These are phyloP conservation scores for Zophobas morio DNA, from an alignment of 1,140 invertebrate species.

Conservation along the genomic window DNA sequence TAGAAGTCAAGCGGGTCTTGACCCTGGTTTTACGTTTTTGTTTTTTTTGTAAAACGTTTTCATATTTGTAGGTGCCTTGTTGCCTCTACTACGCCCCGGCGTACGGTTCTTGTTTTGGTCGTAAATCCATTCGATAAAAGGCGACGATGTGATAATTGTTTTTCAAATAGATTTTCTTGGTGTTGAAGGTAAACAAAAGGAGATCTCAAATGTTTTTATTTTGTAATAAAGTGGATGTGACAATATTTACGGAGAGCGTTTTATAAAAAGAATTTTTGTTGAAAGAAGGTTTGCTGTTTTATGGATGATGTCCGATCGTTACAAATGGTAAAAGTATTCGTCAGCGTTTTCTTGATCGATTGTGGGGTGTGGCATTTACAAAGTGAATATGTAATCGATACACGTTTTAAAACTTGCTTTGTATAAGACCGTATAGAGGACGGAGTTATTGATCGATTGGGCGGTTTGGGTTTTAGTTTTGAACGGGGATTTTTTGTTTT, in stretches of 20 bases:
- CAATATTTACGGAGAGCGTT: conserved; percentile 20
- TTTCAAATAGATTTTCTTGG: conserved; percentile 10
- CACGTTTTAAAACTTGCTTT: conserved; percentile 41
- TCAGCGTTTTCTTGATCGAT: conserved; percentile 53
- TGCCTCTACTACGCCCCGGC: no score
- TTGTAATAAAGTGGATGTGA: conserved; percentile 30
- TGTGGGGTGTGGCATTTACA: conserved; percentile 51
- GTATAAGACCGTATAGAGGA: background rate
- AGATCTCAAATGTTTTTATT: conserved; percentile 27
- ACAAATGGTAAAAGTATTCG: conserved; percentile 52
- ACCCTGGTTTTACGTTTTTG: no score
- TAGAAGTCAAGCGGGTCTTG: no score
- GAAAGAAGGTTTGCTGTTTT: conserved; percentile 32
- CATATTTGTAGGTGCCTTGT: no score
- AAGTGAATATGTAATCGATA: conserved; percentile 53
- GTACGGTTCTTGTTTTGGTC: no score
- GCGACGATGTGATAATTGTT: conserved; percentile 3
- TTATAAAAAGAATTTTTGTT: conserved; percentile 19
- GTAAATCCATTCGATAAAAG: no score
- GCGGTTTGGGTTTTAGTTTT: background rate
- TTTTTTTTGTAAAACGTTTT: no score
- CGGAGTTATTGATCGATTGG: background rate
- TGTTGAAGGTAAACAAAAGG: conserved; percentile 8
- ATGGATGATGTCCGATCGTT: conserved; percentile 52
- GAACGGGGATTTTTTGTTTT: conserved; percentile 1